Evolutionary conservation across 2,113 vertebrate species (phyloP), one percentile per base, ranked within the genome.

Genomic region (Cyanistes caeruleus): DNA sequence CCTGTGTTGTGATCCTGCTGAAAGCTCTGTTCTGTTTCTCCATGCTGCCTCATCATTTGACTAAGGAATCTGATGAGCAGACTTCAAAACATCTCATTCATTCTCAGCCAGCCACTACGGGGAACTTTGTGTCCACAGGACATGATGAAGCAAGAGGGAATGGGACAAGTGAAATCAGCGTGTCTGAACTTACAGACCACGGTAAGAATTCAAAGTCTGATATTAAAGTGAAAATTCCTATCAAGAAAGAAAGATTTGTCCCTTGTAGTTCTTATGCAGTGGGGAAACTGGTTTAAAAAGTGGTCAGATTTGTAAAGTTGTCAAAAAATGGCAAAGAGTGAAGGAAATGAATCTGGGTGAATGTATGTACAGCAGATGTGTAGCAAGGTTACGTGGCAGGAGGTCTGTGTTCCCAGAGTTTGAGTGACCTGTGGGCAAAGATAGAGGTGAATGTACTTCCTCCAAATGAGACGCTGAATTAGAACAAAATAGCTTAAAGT

Each of bases 11-110:
- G 51, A 35, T 70, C 8, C 21, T 24, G 5, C 43, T 78, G 5
- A 76, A 90, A 87, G 27, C 51, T 95, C 43, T 52, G 10, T 79
- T 90, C 44, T 89, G 4, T 96, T 91, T 80, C 80, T 96, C 84
- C 44, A 22, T 46, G n/a, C 64, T 92, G 31, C 23, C 84, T 93
- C 4, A 4, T 84, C 4, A 6, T 81, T 94, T 8, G 5, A 84
- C 68, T n/a, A 93, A 98, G 98, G 98, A 97, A 90, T 90, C 80
- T 75, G 65, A 79, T 23, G 96, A 95, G 27, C 92, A 79, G 44
- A 41, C 81, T 68, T 84, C 93, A 87, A 24, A 97, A 60, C 46
- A 55, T 7, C 83, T 81, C 51, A 53, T 87, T 79, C 95, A 63
- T 35, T 95, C 96, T 43, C 97, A 86, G 80, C 95, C 90, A 73